Evolutionary conservation across 2,888 invertebrate species (phyloP), one percentile per base, ranked within the genome.

Genomic region (Phyto melanocephala): DNA sequence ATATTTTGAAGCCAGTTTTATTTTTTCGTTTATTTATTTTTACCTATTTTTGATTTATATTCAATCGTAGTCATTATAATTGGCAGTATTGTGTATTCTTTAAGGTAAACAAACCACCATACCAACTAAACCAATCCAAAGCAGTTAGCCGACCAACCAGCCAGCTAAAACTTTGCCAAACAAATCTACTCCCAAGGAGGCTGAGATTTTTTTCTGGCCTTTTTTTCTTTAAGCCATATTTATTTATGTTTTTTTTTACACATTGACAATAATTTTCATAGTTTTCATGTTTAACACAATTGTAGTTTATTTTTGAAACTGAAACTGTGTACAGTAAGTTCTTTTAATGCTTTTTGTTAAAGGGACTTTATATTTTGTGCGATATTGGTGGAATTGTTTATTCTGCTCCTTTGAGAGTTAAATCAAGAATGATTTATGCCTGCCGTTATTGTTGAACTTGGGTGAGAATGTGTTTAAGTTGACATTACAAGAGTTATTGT

Each of bases 401-500:
- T 42, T 42, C n/a, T 35, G 17, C 45, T 80, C 72, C 79, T 80
- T 74, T 28, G 60, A 72, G 72, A 79, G 67, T 67, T 70, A 22
- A 58, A 58, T 65, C 56, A 15, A 37, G 68, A 78, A 81, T 81
- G 81, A 81, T 81, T 81, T 81, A 81, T 81, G 56, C 22, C 40
- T 11, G 56, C 7, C 13, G 74, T 56, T n/a, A 40, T 62, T 63
- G 45, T 70, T 81, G 68, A 81, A 81, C 78, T 78, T 81, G 81
- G 78, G 74, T 81, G 78, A 80, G 76, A 81, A 81, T 78, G 62
- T 78, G 81, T 78, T 78, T 50, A 63, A 47, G 74, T 63, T 81
- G 81, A 78, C 81, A 81, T 78, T 74, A 81, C 81, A 78, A 74
- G 78, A 81, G 81, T 74, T 81, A 78, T 81, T 81, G 79, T 80